These are phyloP conservation scores for Marmota flaviventris DNA, from an alignment of 2,113 vertebrate genomes.

Conservation along the genomic window DNA sequence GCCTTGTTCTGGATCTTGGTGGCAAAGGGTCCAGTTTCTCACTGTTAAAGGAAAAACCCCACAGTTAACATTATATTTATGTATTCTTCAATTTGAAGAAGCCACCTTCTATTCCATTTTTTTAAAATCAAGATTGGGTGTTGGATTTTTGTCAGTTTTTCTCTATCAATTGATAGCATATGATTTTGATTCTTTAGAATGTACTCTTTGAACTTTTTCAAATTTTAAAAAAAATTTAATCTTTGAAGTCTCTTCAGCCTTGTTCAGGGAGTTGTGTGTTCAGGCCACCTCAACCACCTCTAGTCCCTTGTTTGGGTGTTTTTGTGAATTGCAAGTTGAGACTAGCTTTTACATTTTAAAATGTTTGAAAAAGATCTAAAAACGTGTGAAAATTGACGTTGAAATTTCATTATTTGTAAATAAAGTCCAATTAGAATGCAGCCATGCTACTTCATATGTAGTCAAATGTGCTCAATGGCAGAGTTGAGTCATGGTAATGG, in stretches of 20 bases:
- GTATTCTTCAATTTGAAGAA: background rate
- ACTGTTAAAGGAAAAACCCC: background rate
- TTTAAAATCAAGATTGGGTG: background rate
- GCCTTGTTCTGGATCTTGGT: background rate
- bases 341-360: background rate
- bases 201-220: background rate
- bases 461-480: background rate
- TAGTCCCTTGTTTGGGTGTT: background rate
- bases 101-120: background rate
- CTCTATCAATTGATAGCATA: background rate
- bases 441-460: background rate
- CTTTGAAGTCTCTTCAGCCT: background rate
- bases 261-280: background rate
- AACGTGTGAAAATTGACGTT: background rate
- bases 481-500: background rate
- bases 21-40: background rate
- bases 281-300: background rate
- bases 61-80: background rate
- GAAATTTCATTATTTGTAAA: background rate
- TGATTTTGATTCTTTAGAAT: background rate
- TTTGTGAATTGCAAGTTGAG: background rate
- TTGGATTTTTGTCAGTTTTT: constrained; percentile 18
- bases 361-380: constrained; percentile 26
- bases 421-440: background rate
- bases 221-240: background rate